Evolutionary conservation across 2,888 invertebrate genomes (phyloP).

Genomic region (Gandaritis pyraliata): DNA sequence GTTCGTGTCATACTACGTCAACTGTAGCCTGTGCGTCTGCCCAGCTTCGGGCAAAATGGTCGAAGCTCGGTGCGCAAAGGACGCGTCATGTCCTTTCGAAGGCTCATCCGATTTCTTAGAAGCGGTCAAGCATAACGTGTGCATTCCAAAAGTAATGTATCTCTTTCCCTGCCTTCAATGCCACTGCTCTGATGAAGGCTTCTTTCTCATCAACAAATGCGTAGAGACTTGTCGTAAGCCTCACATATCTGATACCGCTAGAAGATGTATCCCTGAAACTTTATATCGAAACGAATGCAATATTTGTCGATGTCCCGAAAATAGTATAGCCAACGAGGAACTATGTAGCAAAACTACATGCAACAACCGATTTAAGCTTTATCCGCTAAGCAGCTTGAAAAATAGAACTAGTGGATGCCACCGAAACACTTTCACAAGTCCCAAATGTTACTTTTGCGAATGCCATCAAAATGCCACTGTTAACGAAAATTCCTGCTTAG

Average conservation of each 20-base stretch:
- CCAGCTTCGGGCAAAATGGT: constrained; percentile 64
- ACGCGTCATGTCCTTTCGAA: constrained; percentile 60
- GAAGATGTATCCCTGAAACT: constrained; percentile 61
- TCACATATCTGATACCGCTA: constrained; percentile 31
- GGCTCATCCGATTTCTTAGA: constrained; percentile 40
- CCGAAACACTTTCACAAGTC: constrained; percentile 60
- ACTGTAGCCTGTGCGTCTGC: constrained; percentile 72
- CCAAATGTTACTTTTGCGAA: constrained; percentile 69
- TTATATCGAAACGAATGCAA: constrained; percentile 67
- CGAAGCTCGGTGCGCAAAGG: constrained; percentile 68
- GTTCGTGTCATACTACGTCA: constrained; percentile 66
- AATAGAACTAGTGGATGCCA: constrained; percentile 50
- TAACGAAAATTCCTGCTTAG: constrained; percentile 63
- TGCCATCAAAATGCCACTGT: constrained; percentile 59
- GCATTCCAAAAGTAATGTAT: constrained; percentile 74
- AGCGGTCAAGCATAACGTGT: constrained; percentile 53
- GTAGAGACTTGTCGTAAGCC: constrained; percentile 60
- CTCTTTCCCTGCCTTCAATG: constrained; percentile 71
- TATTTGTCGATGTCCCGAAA: constrained; percentile 65
- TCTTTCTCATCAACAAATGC: constrained; percentile 64
- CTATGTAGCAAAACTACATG: constrained; percentile 59
- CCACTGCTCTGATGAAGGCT: constrained; percentile 65
- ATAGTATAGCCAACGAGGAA: constrained; percentile 52
- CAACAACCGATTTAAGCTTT: constrained; percentile 36
- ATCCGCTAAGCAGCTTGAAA: constrained; percentile 46